Base-by-base conservation (phyloP, 1,140 invertebrate genomes). In the Drosophila arizonae region DNA sequence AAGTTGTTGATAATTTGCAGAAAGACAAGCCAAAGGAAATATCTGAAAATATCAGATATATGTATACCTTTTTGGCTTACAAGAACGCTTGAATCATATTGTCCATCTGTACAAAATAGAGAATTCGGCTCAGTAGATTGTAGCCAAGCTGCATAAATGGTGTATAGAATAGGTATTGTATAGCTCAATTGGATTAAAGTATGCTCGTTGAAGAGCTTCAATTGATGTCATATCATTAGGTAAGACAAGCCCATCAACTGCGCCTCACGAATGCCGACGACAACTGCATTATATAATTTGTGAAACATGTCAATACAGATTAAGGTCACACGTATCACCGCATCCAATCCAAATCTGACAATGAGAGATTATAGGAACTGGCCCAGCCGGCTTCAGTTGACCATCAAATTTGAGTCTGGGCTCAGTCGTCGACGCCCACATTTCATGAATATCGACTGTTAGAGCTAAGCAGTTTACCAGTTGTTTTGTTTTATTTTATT, bases 261-360 rank as follows among this genome's bases (percentile, higher is more conserved):
- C 66, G 57, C 45, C 43, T 62, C 48, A 51, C 10, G 11, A 11
- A 39, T 39, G 60, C 66, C 50, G 67, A 64, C 58, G 33, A 86
- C 82, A 80, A 80, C 73, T 80, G 88, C 79, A 80, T 88, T 88
- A 88, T 88, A 84, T 84, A 88, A 87, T 81, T 87, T 84, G 66
- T 74, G 79, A 77, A 45, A 90, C 79, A 86, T 89, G 85, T 89
- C 85, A 85, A 90, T 90, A 73, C 86, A 89, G 86, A 89, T 89
- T 89, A 86, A 74, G 85, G 85, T 89, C 86, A 89, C 75, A 79
- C 74, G 81, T 90, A 89, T 89, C 86, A 68, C 36, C 36, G 15
- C 67, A 69, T 36, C 66, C 79, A 88, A 60, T 77, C 66, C 65
- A 79, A 87, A 79, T 76, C 84, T 61, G 82, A 87, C 84, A 88